Percentiles rank a stretch among this genome's conserved stretches.
phyloP scores from a whole-genome alignment of 2,888 invertebrate species.

The Nomada ruficornis region DNA sequence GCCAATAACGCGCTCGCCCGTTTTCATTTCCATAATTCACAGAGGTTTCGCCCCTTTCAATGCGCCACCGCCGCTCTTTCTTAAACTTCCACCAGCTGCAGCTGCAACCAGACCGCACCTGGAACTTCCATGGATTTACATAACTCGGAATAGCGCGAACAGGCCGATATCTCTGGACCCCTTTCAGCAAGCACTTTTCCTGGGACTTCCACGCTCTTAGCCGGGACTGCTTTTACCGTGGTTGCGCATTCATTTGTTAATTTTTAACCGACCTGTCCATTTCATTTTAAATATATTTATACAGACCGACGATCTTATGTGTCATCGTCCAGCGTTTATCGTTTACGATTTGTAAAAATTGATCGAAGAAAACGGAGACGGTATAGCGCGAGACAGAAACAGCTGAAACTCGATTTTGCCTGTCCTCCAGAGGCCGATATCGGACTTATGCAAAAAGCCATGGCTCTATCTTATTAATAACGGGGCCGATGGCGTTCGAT shows the following conservation, averaged over 20 bases:
- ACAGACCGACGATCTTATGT: background rate
- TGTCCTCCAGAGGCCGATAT: conserved; percentile 35
- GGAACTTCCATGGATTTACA: conserved; percentile 59
- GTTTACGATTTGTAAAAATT: background rate
- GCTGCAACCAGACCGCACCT: conserved; percentile 62
- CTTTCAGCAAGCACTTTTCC: conserved; percentile 23
- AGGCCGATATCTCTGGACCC: conserved; percentile 22
- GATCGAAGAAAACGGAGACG: conserved; percentile 31
- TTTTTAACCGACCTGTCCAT: background rate
- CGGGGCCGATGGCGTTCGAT: conserved; percentile 32
- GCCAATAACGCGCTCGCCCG: conserved; percentile 64
- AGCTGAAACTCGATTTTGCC: conserved; percentile 46
- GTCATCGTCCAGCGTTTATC: background rate
- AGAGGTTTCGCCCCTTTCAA: conserved; percentile 60
- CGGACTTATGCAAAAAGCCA: conserved; percentile 48
- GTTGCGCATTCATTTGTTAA: background rate
- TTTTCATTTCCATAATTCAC: conserved; percentile 74
- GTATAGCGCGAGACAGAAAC: conserved; percentile 21
- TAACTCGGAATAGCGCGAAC: conserved; percentile 47
- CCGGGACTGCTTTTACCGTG: background rate
- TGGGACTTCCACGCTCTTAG: background rate
- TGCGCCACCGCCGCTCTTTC: conserved; percentile 53
- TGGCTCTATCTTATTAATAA: conserved; percentile 48
- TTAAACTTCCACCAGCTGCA: conserved; percentile 55
- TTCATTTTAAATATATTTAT: background rate